Base-by-base conservation (phyloP, 2,797 vertebrate species). In the Eremophila alpestris region DNA sequence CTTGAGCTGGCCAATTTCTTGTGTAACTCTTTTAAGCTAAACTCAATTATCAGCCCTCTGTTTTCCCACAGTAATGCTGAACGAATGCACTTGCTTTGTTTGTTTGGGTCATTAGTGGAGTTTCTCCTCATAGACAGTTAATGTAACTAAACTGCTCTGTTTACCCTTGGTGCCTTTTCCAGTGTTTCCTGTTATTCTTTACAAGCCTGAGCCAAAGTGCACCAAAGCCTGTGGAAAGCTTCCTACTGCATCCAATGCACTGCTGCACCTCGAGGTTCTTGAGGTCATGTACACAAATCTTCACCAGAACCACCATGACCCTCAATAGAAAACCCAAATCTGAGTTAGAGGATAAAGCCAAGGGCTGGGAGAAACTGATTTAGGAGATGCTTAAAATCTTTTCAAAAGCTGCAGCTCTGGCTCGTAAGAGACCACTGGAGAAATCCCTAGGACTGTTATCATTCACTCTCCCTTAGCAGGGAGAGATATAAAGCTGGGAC, bases 181-280 rank as follows among this genome's bases (percentile, higher is more conserved):
- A 90, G 0, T 7, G 83, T 89, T 96, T 95, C 95, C 95, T 94
- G 94, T 97, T 96, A 96, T 96, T 94, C 86, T 93, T 96, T 30
- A 43, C 71, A 51, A 94, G 77, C 48, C 63, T 11, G 48, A 93
- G 95, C 93, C 91, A 96, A 95, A 90, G 83, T 11, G 49, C 85
- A 89, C 77, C 91, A 96, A 94, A 96, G 94, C 63, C 69, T 38
- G n/a, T 55, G 49, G 81, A 93, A 94, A 94, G 65, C 62, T 46
- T 91, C 85, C 83, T 74, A 9, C 58, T 46, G 82, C 74, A 56
- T 60, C 86, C 80, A 51, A 3, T 9, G 46, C 70, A 32, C 80
- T 58, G 60, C 13, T 88, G 91, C 67, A 90, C 70, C 77, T 92
- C 83, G 18, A 38, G 59, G 80, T 22, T 91, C 96, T 89, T 79